phyloP scores from a whole-genome alignment of 2,797 vertebrate species.

The Micrastur ruficollis region DNA sequence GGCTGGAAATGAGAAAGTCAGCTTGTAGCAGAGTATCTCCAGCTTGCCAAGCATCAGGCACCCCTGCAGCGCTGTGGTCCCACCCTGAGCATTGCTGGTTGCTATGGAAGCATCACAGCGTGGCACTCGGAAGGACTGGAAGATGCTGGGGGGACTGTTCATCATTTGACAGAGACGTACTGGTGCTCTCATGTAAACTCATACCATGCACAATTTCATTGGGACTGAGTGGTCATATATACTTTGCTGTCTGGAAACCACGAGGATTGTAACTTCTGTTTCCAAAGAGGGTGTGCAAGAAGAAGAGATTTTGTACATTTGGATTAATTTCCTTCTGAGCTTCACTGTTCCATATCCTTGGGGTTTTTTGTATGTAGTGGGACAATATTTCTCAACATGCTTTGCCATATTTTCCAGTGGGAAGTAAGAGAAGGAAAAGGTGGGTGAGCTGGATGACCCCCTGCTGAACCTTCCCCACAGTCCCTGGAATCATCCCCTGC shows the following conservation, averaged over 20 bases:
- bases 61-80: rapidly evolving
- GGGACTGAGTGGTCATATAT: background rate
- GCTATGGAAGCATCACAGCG: background rate
- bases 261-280: background rate
- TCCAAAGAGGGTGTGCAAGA: background rate
- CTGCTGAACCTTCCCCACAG: background rate
- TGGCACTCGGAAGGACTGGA: background rate
- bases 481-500: background rate
- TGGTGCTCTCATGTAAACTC: background rate
- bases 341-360: background rate
- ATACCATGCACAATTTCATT: rapidly evolving
- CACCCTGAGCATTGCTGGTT: background rate
- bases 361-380: background rate
- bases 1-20: background rate
- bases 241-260: background rate
- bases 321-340: background rate
- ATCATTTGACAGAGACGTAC: background rate
- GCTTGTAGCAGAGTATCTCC: background rate
- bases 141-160: background rate
- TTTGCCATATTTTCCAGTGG: background rate
- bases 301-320: background rate
- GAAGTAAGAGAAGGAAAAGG: background rate
- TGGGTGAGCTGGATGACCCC: background rate
- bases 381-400: background rate
- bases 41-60: background rate